Evolutionary conservation across 2,888 invertebrate species (phyloP), one percentile per base, ranked within the genome.

Genomic region (Ectemnius continuus): DNA sequence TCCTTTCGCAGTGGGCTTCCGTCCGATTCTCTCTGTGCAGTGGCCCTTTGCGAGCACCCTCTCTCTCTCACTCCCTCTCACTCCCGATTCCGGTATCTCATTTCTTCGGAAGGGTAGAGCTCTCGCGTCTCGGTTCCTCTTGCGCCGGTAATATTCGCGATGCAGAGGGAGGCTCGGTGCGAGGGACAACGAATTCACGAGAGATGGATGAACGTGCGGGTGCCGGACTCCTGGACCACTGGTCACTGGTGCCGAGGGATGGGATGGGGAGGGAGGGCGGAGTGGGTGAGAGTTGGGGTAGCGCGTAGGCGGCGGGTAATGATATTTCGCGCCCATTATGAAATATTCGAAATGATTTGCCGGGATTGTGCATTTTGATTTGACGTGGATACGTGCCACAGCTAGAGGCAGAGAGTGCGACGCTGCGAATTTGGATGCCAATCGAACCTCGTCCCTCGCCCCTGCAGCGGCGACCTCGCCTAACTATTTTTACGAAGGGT

Each of bases 341-440:
- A 90, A 90, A 90, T 90, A 89, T 88, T 88, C 88, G 87, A 87
- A 89, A 90, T 90, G 85, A 90, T 90, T 90, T 87, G 86, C 81
- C 85, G 84, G 86, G 85, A 88, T 88, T 88, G 88, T 87, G 87
- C 88, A 89, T 90, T 89, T 88, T 88, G 88, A 89, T 90, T 88
- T 87, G 88, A 87, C 85, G 87, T 86, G 84, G 84, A 84, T 82
- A 80, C 83, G 80, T 79, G 84, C 52, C 52, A 13, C 52, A 13
- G 52, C 52, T 14, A 13, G 52, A 16, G 52, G 5, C 8, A 13
- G 8, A 2, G 13, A 16, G 52, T 52, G 52, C 16, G 52, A 6
- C 52, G 52, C 16, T 28, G 28, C 16, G 52, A 14, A 52, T 52
- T 14, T 13, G 52, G 16, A 52, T 61, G 48, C 63, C 70, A 48